phyloP scores from a whole-genome alignment of 2,113 vertebrate species.

The Boleophthalmus pectinirostris region DNA sequence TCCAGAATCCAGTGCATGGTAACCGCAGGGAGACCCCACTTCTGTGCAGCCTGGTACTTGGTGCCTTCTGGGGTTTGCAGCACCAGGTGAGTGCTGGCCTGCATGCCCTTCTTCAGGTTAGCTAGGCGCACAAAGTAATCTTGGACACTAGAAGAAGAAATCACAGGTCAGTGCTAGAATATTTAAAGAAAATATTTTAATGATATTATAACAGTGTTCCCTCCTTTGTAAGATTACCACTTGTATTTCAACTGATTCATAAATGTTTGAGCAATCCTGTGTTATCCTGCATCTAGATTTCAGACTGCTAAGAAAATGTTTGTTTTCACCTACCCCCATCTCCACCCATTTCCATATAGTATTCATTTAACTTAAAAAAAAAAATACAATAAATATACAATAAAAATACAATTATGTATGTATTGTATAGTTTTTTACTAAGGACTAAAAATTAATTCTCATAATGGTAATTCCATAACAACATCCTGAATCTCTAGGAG shows the following conservation, averaged over 20 bases:
- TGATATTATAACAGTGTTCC: too few species aligned
- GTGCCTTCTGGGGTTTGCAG: conserved; percentile 85
- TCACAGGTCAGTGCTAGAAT: background rate
- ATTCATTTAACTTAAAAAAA: too few species aligned
- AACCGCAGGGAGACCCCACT: conserved; percentile 92
- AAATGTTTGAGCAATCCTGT: too few species aligned
- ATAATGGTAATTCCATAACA: background rate
- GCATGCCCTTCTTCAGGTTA: conserved; percentile 88
- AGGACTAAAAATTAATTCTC: background rate
- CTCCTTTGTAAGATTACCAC: too few species aligned
- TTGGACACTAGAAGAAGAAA: conserved; percentile 82
- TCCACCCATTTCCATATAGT: too few species aligned
- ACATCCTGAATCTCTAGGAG: background rate
- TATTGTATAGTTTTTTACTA: too few species aligned
- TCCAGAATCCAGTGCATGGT: conserved; percentile 87
- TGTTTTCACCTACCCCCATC: too few species aligned
- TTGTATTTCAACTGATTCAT: too few species aligned
- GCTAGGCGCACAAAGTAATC: conserved; percentile 94
- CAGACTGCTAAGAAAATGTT: too few species aligned
- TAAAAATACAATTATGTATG: too few species aligned
- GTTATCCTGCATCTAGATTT: too few species aligned
- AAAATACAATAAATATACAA: too few species aligned
- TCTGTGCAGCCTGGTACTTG: conserved; percentile 94
- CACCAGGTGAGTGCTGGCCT: conserved; percentile 92
- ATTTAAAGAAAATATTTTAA: background rate